These are phyloP conservation scores for Leptoclinus maculatus DNA, from an alignment of 2,797 vertebrate species.

Conservation along the genomic window DNA sequence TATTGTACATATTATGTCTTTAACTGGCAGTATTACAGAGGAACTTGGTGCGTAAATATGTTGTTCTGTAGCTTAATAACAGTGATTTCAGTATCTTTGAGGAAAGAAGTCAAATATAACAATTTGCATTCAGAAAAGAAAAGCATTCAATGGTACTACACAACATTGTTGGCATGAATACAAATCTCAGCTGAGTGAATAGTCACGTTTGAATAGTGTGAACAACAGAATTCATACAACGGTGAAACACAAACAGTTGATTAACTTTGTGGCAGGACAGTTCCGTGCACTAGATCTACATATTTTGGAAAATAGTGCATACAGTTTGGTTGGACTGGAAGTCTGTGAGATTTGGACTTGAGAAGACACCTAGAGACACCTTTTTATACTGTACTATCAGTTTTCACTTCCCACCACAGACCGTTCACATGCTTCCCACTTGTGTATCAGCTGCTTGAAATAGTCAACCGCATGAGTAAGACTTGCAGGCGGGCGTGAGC, in stretches of 20 bases:
- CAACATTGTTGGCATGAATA: conserved; percentile 25
- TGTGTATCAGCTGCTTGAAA: conserved; percentile 57
- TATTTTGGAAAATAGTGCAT: conserved; percentile 37
- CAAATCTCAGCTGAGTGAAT: conserved; percentile 7
- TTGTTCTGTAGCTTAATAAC: conserved; percentile 25
- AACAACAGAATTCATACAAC: conserved; percentile 16
- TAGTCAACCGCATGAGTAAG: conserved; percentile 58
- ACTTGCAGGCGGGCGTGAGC: conserved; percentile 46
- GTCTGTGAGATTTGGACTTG: conserved; percentile 32
- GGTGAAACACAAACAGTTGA: conserved; percentile 23
- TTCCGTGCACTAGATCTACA: conserved; percentile 35
- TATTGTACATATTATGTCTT: conserved; percentile 21
- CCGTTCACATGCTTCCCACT: conserved; percentile 40
- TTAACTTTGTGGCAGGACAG: conserved; percentile 22
- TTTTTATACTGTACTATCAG: conserved; percentile 23
- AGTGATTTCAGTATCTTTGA: conserved; percentile 31
- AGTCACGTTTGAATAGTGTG: conserved; percentile 10
- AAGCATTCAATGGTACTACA: conserved; percentile 24
- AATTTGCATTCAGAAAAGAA: conserved; percentile 28
- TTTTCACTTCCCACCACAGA: conserved; percentile 46
- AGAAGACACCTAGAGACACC: conserved; percentile 32
- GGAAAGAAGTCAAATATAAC: background rate
- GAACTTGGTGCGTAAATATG: conserved; percentile 29
- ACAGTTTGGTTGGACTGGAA: conserved; percentile 25
- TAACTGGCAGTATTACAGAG: conserved; percentile 35